Conservation (phyloP, 2,797 vertebrate species). For the Rhinichthys osculus region DNA sequence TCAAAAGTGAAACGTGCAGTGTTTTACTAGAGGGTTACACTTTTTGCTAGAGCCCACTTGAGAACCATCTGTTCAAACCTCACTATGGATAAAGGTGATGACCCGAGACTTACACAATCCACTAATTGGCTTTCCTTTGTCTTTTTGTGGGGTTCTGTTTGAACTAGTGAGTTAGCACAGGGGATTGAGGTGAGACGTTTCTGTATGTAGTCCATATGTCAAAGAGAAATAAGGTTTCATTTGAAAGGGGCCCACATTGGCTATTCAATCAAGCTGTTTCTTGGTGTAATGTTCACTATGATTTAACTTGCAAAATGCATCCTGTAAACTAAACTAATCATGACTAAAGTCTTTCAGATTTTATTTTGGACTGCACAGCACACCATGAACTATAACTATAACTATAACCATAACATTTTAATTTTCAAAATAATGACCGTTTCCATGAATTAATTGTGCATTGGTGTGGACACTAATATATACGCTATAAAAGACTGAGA, state of each 20-base stretch:
- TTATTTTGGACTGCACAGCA: neutral
- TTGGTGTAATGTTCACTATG: neutral
- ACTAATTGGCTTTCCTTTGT: slow-evolving; percentile 19
- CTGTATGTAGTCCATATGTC: neutral
- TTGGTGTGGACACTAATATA: neutral
- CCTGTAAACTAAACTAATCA: neutral
- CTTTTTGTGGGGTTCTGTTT: slow-evolving; percentile 8
- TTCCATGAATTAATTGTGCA: neutral
- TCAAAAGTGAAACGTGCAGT: slow-evolving; percentile 17
- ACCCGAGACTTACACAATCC: slow-evolving; percentile 31
- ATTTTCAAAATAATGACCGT: neutral
- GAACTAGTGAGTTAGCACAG: neutral
- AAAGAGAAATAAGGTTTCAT: neutral
- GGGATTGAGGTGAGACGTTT: neutral
- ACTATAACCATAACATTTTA: neutral
- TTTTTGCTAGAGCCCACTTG: slow-evolving; percentile 44
- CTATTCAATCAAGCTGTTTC: neutral
- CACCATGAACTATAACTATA: neutral
- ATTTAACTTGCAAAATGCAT: neutral
- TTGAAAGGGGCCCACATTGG: neutral
- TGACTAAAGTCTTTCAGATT: neutral
- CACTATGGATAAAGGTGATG: slow-evolving; percentile 60
- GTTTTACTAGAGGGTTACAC: slow-evolving; percentile 16
- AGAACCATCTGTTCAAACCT: slow-evolving; percentile 68
- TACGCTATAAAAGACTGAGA: neutral